Base-by-base conservation (phyloP, 2,888 invertebrate genomes). In the Mythimna pallens region DNA sequence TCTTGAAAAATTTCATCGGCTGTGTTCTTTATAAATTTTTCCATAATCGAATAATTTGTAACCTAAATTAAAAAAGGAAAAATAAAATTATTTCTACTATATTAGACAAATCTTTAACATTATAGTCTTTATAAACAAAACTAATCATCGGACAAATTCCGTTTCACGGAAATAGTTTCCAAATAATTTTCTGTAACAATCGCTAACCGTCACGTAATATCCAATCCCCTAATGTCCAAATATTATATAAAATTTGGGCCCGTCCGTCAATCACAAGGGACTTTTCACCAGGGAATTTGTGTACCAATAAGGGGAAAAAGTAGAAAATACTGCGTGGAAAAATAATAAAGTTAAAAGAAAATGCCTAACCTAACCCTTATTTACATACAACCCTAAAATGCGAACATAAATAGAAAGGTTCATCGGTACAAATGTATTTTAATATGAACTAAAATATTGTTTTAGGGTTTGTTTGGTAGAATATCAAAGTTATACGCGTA, bases 261-360 rank as follows among this genome's bases (percentile, higher is more conserved):
- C 81, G 88, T 86, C 87, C 85, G 84, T 88, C 88, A 88, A 89
- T 89, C 86, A 88, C 87, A 76, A 88, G 85, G 86, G 87, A 85
- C 80, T 82, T 88, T 84, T 75, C 89, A 78, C 85, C 73, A 70
- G 91, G 90, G 91, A 91, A 87, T 90, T 86, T 80, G 76, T 85
- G 66, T 80, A 81, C 85, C 83, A 84, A 87, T 87, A 81, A 80
- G 80, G 86, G 85, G 82, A n/a, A 52, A 64, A 57, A 76, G 14
- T 66, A 43, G 61, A 77, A 76, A 77, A 77, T 77, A 82, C 73
- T 72, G 70, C 72, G 75, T 78, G 78, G 79, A 85, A 89, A 36
- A 84, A 87, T 88, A 88, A 86, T 87, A 88, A 85, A 86, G 84
- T 88, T 81, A 86, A 84, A 85, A 84, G 77, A 87, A 88, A 87